Percentiles rank a stretch among this genome's conserved stretches.
Evolutionary conservation across 2,113 vertebrate species (phyloP).

Genomic region (Paralichthys olivaceus): DNA sequence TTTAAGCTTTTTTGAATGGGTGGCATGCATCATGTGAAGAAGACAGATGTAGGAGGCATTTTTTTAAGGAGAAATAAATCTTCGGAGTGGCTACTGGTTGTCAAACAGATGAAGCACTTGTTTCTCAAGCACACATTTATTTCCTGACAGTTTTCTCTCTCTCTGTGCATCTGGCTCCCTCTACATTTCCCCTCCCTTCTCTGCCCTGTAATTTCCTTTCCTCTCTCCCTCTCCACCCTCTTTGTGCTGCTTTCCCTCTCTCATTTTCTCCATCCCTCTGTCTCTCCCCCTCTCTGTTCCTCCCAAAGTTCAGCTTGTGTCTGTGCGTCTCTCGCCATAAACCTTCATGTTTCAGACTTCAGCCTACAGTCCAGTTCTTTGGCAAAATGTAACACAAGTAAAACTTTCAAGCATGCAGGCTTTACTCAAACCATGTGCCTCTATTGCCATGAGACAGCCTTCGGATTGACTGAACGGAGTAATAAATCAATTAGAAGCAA

Average conservation of each 20-base stretch:
- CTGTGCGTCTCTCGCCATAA: not conserved
- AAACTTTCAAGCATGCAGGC: no score
- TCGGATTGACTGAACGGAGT: not conserved
- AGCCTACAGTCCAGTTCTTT: no score
- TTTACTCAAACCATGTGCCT: not conserved
- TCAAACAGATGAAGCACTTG: slow-evolving; percentile 32
- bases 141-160: slow-evolving; percentile 20
- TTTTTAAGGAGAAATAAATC: slow-evolving; percentile 15
- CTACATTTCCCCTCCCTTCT: slow-evolving; percentile 12
- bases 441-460: not conserved
- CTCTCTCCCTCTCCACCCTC: slow-evolving; percentile 45
- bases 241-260: slow-evolving; percentile 33
- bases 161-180: not conserved
- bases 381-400: no score
- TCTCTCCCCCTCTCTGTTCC: not conserved
- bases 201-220: slow-evolving; percentile 44
- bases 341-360: not conserved
- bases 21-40: not conserved
- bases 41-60: not conserved
- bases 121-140: slow-evolving; percentile 29
- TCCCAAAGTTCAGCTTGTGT: not conserved
- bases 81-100: slow-evolving; percentile 1
- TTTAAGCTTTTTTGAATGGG: slow-evolving; percentile 17
- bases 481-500: not conserved
- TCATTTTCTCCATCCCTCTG: slow-evolving; percentile 40